phyloP scores from a whole-genome alignment of 2,113 vertebrate species.

The Craseonycteris thonglongyai region DNA sequence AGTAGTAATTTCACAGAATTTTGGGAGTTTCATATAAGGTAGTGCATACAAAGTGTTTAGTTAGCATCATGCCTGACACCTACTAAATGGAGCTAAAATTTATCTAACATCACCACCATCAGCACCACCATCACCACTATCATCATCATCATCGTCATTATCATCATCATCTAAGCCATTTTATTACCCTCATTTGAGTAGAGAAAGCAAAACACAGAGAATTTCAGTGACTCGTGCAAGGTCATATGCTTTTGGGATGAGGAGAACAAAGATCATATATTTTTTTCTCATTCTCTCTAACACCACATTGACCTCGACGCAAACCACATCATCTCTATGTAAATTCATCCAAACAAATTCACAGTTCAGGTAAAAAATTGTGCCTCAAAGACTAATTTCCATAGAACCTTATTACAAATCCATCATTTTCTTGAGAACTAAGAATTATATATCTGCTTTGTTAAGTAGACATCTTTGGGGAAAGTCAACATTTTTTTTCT shows the following conservation, averaged over 20 bases:
- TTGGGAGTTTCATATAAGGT: neutral
- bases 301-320: neutral
- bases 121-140: neutral
- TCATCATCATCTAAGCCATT: neutral
- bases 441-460: neutral
- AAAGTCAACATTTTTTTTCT: neutral
- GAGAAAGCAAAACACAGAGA: neutral
- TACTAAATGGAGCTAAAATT: neutral
- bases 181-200: neutral
- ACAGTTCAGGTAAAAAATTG: neutral
- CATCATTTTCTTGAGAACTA: neutral
- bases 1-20: neutral
- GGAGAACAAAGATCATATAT: neutral
- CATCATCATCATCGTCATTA: neutral
- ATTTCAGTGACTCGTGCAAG: neutral
- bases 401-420: neutral
- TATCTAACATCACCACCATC: neutral
- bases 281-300: neutral
- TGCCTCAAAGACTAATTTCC: neutral
- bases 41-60: neutral
- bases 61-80: neutral
- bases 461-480: neutral
- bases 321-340: neutral
- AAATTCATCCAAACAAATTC: neutral
- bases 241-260: neutral